These are phyloP conservation scores for Podotricha telesiphe DNA, from an alignment of 2,888 invertebrate species.

Conservation along the genomic window DNA sequence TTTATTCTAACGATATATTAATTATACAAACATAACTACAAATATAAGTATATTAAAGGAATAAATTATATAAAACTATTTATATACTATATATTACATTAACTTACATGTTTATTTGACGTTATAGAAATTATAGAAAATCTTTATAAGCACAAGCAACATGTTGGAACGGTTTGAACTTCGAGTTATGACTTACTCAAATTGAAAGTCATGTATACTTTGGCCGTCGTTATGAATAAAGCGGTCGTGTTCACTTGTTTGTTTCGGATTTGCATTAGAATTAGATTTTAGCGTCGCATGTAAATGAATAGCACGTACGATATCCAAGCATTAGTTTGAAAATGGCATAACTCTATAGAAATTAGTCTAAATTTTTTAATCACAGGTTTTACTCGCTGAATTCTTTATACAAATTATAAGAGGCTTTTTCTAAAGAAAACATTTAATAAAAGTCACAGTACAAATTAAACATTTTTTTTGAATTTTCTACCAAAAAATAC, in stretches of 20 bases:
- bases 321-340: slow-evolving; percentile 23
- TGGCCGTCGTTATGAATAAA: slow-evolving; percentile 48
- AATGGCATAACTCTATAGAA: background rate
- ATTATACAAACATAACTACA: too few relatives aligned
- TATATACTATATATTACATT: background rate
- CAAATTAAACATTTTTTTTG: background rate
- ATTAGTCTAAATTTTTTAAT: too few relatives aligned
- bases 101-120: background rate
- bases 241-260: slow-evolving; percentile 46
- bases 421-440: too few relatives aligned
- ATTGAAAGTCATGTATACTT: slow-evolving; percentile 54
- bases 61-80: background rate
- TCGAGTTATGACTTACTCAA: slow-evolving; percentile 55
- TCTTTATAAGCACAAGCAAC: slow-evolving; percentile 26
- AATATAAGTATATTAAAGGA: background rate
- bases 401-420: too few relatives aligned
- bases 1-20: background rate
- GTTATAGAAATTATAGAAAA: background rate
- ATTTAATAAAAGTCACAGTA: too few relatives aligned
- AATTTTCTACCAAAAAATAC: background rate
- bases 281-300: slow-evolving; percentile 54
- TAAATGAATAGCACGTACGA: slow-evolving; percentile 48
- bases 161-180: slow-evolving; percentile 44
- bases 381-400: too few relatives aligned
- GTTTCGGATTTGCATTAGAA: slow-evolving; percentile 60